Evolutionary conservation across 2,888 invertebrate genomes (phyloP), one percentile per base, ranked within the genome.

Genomic region (Drosophila buzzatii): DNA sequence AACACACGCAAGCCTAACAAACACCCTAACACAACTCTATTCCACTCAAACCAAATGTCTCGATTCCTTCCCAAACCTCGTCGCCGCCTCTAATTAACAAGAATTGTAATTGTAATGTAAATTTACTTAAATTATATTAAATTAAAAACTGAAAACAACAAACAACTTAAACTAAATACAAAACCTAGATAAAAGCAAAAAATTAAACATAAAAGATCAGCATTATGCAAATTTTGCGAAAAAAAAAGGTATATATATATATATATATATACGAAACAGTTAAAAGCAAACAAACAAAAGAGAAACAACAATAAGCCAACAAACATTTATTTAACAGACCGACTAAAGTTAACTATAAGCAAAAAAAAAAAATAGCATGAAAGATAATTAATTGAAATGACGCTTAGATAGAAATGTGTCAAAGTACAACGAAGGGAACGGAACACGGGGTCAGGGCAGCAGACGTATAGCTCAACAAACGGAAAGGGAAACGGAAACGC

Each of bases 71-170:
- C 41, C 16, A 6, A 14, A 16, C 53, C 20, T 12, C 5, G 35
- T 27, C 18, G 7, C 8, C 14, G 14, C 35, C 35, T 39, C 31
- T 18, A 35, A 67, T 52, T 67, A 78, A 68, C 71, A 65, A 47
- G 27, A 75, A 77, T 76, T 80, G 70, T 79, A 77, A 77, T 67
- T 80, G 76, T 77, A 77, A 76, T 71, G 76, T 77, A 78, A 42
- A 78, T 76, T 86, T 86, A 86, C 84, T 89, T 84, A 84, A 89
- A 84, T 87, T 31, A 47, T 27, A 47, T 31, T 89, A 86, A 81
- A 81, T 74, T 77, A 61, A 75, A 66, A 75, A 78, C 49, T 37
- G 31, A 55, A 49, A 74, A 60, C 20, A 85, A 68, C 59, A 18
- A 67, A 73, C 70, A 83, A 70, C 64, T 33, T 35, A 69, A 81